Conservation (phyloP, 2,113 vertebrate species). For the Equus przewalskii region DNA sequence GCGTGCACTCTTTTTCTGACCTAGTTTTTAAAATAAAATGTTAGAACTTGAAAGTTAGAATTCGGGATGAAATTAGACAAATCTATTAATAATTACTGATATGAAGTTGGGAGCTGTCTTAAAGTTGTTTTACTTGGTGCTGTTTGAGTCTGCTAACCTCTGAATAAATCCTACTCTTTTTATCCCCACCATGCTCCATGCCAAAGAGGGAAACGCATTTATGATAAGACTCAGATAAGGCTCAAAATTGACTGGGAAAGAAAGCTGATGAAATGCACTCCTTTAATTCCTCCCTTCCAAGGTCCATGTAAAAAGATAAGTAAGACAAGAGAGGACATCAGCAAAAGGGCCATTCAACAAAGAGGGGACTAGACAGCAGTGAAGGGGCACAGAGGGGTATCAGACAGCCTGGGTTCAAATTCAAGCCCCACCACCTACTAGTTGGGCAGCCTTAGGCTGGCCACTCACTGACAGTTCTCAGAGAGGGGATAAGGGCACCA, state of each 20-base stretch:
- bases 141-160: not conserved
- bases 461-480: not conserved
- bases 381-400: not conserved
- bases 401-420: too few species aligned
- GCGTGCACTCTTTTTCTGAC: conserved; percentile 90
- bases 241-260: not conserved
- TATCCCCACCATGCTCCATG: not conserved
- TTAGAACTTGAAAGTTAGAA: conserved; percentile 38
- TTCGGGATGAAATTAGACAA: not conserved
- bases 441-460: too few species aligned
- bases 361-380: not conserved
- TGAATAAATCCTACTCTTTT: not conserved
- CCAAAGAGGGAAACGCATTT: not conserved
- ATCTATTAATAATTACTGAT: not conserved
- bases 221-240: not conserved
- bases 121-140: not conserved
- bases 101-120: not conserved
- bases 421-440: not conserved
- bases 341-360: not conserved
- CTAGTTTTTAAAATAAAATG: conserved; percentile 79
- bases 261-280: fast-evolving
- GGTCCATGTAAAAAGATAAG: not conserved
- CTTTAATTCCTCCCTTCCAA: not conserved
- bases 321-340: not conserved
- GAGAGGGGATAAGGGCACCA: too few species aligned